Base-by-base conservation (phyloP, 2,888 invertebrate genomes). In the Drosophila flavopinicola region DNA sequence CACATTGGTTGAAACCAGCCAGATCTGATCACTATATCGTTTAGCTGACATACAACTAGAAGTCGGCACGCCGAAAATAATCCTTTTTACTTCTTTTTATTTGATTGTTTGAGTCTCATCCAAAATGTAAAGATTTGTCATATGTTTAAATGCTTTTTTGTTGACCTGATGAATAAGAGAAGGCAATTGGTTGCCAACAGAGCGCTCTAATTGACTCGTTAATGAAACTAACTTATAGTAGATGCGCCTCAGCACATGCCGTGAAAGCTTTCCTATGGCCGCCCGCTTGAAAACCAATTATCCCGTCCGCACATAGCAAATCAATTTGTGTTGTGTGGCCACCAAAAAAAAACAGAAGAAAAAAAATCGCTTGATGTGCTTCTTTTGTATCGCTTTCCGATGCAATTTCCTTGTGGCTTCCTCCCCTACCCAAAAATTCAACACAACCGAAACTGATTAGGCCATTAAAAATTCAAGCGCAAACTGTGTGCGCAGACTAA, bases 391-490 rank as follows among this genome's bases (percentile, higher is more conserved):
- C 38, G 58, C 60, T 69, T 65, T 69, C 57, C 69, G 60, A 73
- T 77, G 78, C 69, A 77, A 73, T 66, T 77, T 78, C 57, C 72
- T 61, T 70, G 68, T 68, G 65, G 77, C 47, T 54, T 53, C 68
- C 45, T 30, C 42, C 33, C 27, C 41, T 33, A 33, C 53, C 17
- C 33, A 35, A 13, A 57, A 67, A 61, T 20, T 20, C 4, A 65
- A 57, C 33, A 15, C 51, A 58, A 35, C 39, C 35, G 47, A 71
- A 78, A 70, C 79, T 79, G 79, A 78, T 78, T 79, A 79, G 79
- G 63, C 79, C 74, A 76, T 78, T 78, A 78, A 79, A 76, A 67
- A 79, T 78, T 76, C 74, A 78, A 76, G 68, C 78, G 57, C 71
- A 78, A 78, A 76, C 73, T 78, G 78, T 77, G 70, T 76, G 75